These are phyloP conservation scores for Chironomus striatipennis DNA, from an alignment of 1,140 invertebrate species.

Conservation along the genomic window DNA sequence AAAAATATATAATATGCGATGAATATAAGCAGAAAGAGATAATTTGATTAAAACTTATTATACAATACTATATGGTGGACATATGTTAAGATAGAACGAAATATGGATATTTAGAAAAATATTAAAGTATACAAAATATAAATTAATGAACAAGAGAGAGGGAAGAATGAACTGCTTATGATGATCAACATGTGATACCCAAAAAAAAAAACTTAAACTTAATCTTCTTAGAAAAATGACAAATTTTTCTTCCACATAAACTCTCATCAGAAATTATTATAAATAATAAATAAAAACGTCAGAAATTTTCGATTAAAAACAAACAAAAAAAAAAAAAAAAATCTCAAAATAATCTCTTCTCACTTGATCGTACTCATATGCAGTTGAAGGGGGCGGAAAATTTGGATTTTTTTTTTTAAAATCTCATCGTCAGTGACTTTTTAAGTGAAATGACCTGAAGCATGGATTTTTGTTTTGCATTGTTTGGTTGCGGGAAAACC, in stretches of 20 bases:
- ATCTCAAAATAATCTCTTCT: neutral
- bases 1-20: neutral
- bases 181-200: constrained; percentile 7
- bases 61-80: neutral
- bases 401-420: too few relatives aligned
- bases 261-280: neutral
- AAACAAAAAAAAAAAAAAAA: neutral
- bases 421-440: too few relatives aligned
- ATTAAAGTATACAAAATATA: too few relatives aligned
- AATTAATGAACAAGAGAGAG: neutral
- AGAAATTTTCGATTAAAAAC: neutral
- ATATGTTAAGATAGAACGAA: neutral
- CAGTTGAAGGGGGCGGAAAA: too few relatives aligned
- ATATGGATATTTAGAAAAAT: neutral
- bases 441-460: too few relatives aligned
- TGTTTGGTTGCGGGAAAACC: too few relatives aligned
- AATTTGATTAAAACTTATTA: neutral
- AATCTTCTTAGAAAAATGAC: neutral
- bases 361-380: neutral
- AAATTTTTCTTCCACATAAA: neutral
- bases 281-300: neutral
- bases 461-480: too few relatives aligned
- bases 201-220: neutral
- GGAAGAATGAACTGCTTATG: neutral
- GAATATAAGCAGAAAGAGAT: neutral